Conservation (phyloP, 2,888 invertebrate genomes). For the Thymelicus sylvestris region DNA sequence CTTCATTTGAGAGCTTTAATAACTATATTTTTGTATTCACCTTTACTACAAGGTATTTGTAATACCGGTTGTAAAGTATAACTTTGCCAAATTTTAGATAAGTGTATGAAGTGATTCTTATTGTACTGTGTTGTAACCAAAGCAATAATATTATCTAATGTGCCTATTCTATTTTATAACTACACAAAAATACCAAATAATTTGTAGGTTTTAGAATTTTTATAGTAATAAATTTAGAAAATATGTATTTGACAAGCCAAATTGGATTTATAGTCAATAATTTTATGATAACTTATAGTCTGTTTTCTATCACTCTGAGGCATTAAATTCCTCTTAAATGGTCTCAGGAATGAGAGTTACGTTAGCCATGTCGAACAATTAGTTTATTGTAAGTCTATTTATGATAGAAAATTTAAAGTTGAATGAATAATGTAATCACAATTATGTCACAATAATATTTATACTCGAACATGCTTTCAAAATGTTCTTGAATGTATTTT, state of each 20-base stretch:
- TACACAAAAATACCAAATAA: slow-evolving; percentile 72
- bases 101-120: slow-evolving; percentile 74
- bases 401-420: slow-evolving; percentile 26
- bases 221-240: slow-evolving; percentile 49
- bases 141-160: slow-evolving; percentile 79
- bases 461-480: slow-evolving; percentile 11
- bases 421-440: slow-evolving; percentile 40
- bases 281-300: slow-evolving; percentile 36
- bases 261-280: slow-evolving; percentile 49
- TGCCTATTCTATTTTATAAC: slow-evolving; percentile 72
- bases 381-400: slow-evolving; percentile 46
- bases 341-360: slow-evolving; percentile 60
- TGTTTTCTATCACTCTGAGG: slow-evolving; percentile 40
- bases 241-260: slow-evolving; percentile 45
- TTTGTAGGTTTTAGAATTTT: slow-evolving; percentile 61
- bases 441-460: slow-evolving; percentile 27
- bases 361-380: slow-evolving; percentile 67
- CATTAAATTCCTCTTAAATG: slow-evolving; percentile 52
- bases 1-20: slow-evolving; percentile 69
- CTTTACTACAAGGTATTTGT: slow-evolving; percentile 60
- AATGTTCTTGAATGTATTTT: slow-evolving; percentile 24
- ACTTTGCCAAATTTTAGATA: slow-evolving; percentile 80
- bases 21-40: slow-evolving; percentile 71
- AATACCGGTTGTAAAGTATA: slow-evolving; percentile 67
- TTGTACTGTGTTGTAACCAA: slow-evolving; percentile 80